Percentiles rank a stretch among this genome's conserved stretches.
phyloP scores from a whole-genome alignment of 2,797 vertebrate species.

The Ptychobarbus kaznakovi region DNA sequence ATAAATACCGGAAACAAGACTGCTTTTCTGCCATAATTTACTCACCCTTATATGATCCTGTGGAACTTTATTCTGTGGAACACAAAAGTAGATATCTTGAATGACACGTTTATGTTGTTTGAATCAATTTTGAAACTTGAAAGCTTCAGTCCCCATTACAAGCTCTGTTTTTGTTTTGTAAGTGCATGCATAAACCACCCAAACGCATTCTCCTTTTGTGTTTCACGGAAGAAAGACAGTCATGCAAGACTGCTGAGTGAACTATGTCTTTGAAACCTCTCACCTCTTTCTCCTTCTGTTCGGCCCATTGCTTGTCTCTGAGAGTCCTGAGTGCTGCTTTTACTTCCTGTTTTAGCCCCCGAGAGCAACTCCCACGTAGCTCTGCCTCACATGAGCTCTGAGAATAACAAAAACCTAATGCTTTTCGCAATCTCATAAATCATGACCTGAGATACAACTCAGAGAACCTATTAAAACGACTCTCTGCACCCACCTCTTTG shows the following conservation, averaged over 20 bases:
- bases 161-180: neutral
- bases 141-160: neutral
- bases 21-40: conserved; percentile 1
- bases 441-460: conserved; percentile 11
- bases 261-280: conserved; percentile 24
- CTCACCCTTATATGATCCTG: conserved; percentile 3
- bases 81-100: conserved; percentile 2
- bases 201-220: conserved; percentile 3
- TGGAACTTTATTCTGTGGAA: neutral
- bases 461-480: neutral
- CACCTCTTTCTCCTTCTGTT: conserved; percentile 62
- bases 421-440: conserved; percentile 18
- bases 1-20: neutral
- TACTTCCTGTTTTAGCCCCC: conserved; percentile 63
- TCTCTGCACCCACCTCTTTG: conserved; percentile 55
- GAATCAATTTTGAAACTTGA: neutral
- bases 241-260: neutral
- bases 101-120: neutral
- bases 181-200: neutral
- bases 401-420: conserved; percentile 32
- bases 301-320: conserved; percentile 61
- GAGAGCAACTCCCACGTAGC: conserved; percentile 45
- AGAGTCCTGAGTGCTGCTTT: conserved; percentile 60
- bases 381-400: conserved; percentile 53
- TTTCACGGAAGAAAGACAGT: neutral